A percentile compares a stretch with the other conserved stretches of the same genome.
Conservation (phyloP, 2,797 vertebrate species). For the Dicrostonyx torquatus region DNA sequence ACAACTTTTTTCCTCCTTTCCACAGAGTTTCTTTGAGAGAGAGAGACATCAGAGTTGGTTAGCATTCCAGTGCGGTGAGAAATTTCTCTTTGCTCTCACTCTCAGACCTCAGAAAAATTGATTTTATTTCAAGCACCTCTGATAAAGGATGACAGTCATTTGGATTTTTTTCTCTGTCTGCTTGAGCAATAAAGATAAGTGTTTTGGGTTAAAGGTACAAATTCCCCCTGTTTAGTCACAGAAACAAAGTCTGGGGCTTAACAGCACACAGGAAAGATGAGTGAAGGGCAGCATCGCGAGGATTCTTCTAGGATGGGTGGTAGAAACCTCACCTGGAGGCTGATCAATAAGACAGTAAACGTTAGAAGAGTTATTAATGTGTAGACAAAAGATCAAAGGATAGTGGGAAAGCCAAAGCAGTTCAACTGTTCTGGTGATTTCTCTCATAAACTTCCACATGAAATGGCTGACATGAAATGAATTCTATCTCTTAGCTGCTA, state of each 20-base stretch:
- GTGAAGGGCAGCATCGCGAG: not conserved
- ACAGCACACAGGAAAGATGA: not conserved
- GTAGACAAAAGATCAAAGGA: not conserved
- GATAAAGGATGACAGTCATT: conserved; percentile 56
- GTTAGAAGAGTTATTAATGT: not conserved
- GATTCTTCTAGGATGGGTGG: not conserved
- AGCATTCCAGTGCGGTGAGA: conserved; percentile 48
- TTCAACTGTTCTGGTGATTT: not conserved
- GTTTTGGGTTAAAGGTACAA: conserved; percentile 35
- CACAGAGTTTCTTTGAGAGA: not conserved
- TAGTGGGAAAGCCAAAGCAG: not conserved
- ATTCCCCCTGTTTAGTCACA: conserved; percentile 37
- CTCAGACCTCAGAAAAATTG: conserved; percentile 48
- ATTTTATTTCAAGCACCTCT: not conserved
- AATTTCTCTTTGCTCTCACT: conserved; percentile 10
- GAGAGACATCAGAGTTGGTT: conserved; percentile 40
- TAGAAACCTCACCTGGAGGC: not conserved
- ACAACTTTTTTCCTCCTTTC: not conserved
- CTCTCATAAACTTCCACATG: not conserved
- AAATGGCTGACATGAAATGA: too few species aligned
- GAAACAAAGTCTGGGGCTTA: not conserved
- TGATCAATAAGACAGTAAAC: not conserved
- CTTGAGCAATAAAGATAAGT: conserved; percentile 58
- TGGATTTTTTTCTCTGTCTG: conserved; percentile 49
- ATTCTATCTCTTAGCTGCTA: not conserved